These are phyloP conservation scores for Toxotes jaculatrix DNA, from an alignment of 2,113 vertebrate genomes.

Conservation along the genomic window DNA sequence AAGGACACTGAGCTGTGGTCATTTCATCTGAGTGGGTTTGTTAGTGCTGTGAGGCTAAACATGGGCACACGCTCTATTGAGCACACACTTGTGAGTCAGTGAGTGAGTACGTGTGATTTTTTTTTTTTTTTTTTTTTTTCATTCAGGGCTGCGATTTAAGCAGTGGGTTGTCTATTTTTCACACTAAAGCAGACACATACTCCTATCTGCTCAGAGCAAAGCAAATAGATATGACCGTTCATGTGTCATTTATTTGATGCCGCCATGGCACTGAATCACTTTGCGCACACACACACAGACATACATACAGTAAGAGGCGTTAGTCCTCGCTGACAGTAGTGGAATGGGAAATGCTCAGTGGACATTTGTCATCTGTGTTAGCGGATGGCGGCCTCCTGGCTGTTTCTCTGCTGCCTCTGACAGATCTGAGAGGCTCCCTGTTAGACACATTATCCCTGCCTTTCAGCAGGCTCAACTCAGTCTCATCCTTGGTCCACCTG, in stretches of 20 bases:
- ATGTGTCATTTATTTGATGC: conserved; percentile 73
- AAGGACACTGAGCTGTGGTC: conserved; percentile 48
- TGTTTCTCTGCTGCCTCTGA: conserved; percentile 71
- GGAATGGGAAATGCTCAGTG: conserved; percentile 74
- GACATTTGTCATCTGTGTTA: conserved; percentile 78
- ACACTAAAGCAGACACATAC: conserved; percentile 49
- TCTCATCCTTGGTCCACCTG: conserved; percentile 45
- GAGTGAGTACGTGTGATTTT: conserved; percentile 9
- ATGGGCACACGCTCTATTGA: conserved; percentile 41
- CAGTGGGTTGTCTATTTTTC: conserved; percentile 49
- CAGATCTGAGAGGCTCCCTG: conserved; percentile 72
- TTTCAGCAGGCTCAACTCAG: conserved; percentile 58
- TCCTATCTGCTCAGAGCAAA: conserved; percentile 60
- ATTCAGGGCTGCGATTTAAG: conserved; percentile 29
- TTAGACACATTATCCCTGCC: conserved; percentile 76
- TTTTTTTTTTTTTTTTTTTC: conserved; percentile 3
- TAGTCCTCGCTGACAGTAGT: conserved; percentile 72
- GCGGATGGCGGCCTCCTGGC: conserved; percentile 67
- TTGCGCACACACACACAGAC: conserved; percentile 47
- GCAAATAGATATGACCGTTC: conserved; percentile 67
- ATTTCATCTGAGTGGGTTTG: conserved; percentile 56
- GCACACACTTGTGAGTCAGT: conserved; percentile 42
- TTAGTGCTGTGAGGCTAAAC: conserved; percentile 61
- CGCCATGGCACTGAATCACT: conserved; percentile 46
- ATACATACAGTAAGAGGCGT: conserved; percentile 48